These are phyloP conservation scores for Hemiscyllium ocellatum DNA, from an alignment of 2,113 vertebrate species.

Conservation along the genomic window DNA sequence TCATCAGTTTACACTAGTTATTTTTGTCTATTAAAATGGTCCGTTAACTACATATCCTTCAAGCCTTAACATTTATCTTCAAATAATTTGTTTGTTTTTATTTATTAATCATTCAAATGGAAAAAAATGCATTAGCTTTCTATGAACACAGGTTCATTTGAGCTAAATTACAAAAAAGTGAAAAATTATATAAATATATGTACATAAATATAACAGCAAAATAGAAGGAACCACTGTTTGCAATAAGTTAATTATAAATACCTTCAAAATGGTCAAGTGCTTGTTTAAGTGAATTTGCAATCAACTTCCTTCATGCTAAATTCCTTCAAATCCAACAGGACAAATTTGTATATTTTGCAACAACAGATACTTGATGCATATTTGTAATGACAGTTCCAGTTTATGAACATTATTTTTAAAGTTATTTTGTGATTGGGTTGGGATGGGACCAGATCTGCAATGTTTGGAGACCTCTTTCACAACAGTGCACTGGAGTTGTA, in stretches of 20 bases:
- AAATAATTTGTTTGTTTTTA: not conserved
- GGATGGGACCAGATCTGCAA: not conserved
- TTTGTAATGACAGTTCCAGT: not conserved
- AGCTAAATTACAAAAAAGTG: constrained; percentile 13
- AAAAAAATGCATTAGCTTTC: not conserved
- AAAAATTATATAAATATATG: constrained; percentile 18
- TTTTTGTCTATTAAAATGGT: not conserved
- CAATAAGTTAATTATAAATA: constrained; percentile 37
- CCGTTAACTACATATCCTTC: not conserved
- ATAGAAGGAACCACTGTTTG: constrained; percentile 5
- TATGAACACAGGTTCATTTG: not conserved
- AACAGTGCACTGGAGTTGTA: not conserved
- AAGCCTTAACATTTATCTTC: not conserved
- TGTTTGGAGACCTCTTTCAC: not conserved
- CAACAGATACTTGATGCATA: not conserved
- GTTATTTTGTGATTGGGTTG: not conserved
- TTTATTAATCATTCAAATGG: not conserved
- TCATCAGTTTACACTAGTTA: not conserved
- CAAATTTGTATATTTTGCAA: not conserved
- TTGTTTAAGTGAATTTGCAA: constrained; percentile 2
- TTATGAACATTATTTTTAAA: not conserved
- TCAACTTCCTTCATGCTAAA: not conserved
- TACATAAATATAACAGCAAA: constrained; percentile 37
- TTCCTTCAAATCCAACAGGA: not conserved
- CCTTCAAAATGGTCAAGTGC: constrained; percentile 24